These are phyloP conservation scores for Caenorhabditis plicata DNA, from an alignment of 2,888 invertebrate species.

Conservation along the genomic window DNA sequence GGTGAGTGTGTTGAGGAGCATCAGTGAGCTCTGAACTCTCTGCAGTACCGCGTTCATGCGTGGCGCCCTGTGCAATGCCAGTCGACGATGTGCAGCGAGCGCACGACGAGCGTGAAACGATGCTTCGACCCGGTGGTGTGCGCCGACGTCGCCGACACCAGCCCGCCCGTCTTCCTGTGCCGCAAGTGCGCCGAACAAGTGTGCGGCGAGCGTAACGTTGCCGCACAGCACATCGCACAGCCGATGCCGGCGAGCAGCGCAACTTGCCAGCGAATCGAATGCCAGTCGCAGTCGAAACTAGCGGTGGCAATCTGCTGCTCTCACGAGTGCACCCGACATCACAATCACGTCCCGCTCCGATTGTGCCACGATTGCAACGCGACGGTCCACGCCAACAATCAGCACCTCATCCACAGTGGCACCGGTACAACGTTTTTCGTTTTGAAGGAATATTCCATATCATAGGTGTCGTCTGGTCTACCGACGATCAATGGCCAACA, in stretches of 20 bases:
- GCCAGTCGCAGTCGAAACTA: constrained; percentile 84
- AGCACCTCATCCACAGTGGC: constrained; percentile 41
- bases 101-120: constrained; percentile 71
- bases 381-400: constrained; percentile 33
- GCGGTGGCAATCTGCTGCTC: constrained; percentile 95
- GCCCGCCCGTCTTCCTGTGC: constrained; percentile 77
- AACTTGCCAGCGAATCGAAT: constrained; percentile 72
- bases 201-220: constrained; percentile 64
- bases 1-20: constrained; percentile 72
- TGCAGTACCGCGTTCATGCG: constrained; percentile 69
- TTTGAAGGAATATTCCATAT: too few species aligned
- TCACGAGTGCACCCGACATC: constrained; percentile 91
- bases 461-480: constrained; percentile 56
- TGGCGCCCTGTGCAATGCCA: constrained; percentile 50
- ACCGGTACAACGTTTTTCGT: too few species aligned
- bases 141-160: constrained; percentile 72
- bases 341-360: constrained; percentile 91
- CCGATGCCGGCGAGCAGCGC: constrained; percentile 61
- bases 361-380: constrained; percentile 66
- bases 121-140: constrained; percentile 90
- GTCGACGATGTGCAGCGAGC: constrained; percentile 51
- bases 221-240: constrained; percentile 53
- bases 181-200: constrained; percentile 74
- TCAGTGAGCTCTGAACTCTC: not conserved
- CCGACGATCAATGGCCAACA: constrained; percentile 50